Conservation (phyloP, 2,113 vertebrate genomes). For the Phaethornis superciliosus region DNA sequence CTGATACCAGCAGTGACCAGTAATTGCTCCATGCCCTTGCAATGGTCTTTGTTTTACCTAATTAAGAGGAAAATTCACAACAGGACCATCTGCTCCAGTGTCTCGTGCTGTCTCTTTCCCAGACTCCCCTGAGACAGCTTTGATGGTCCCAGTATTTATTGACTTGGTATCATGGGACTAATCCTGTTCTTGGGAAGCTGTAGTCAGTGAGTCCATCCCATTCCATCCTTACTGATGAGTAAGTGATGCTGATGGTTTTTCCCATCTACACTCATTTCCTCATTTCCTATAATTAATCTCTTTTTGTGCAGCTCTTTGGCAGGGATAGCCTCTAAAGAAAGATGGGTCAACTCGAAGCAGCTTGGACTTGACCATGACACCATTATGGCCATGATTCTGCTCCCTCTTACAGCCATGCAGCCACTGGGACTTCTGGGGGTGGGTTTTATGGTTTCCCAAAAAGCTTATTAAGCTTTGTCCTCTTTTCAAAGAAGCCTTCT, state of each 20-base stretch:
- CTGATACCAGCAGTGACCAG: background rate
- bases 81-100: constrained; percentile 18
- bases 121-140: background rate
- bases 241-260: background rate
- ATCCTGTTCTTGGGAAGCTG: background rate
- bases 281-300: background rate
- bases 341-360: background rate
- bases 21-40: background rate
- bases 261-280: background rate
- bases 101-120: background rate
- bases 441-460: background rate
- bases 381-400: background rate
- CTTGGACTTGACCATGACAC: background rate
- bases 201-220: background rate
- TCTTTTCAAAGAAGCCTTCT: background rate
- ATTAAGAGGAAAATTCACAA: constrained; percentile 13
- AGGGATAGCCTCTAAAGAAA: background rate
- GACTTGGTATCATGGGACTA: background rate
- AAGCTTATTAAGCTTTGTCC: background rate
- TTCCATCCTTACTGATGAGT: background rate
- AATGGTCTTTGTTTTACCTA: background rate
- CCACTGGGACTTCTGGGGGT: background rate
- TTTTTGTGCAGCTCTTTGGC: background rate
- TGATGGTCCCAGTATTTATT: background rate
- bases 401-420: background rate